phyloP scores from a whole-genome alignment of 2,797 vertebrate species.

The Sebastolobus altivelis region DNA sequence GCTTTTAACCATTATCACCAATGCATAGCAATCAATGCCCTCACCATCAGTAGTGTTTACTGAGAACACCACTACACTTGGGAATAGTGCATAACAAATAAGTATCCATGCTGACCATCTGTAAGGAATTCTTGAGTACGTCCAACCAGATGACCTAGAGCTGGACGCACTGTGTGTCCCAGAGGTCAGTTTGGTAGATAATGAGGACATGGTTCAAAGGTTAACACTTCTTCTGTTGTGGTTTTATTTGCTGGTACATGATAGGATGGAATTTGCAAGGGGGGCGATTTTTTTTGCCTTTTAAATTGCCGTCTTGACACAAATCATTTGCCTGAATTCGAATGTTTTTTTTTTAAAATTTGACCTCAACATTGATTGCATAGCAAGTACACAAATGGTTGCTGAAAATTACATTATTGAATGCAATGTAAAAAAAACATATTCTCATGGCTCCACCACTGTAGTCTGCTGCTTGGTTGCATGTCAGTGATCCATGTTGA shows the following conservation, averaged over 20 bases:
- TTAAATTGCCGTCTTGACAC: neutral
- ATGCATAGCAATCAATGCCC: neutral
- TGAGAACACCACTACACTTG: neutral
- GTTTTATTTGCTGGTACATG: neutral
- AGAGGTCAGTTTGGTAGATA: neutral
- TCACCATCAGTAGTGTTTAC: neutral
- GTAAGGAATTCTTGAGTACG: neutral
- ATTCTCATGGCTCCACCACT: neutral
- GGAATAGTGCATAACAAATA: neutral
- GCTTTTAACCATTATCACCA: neutral
- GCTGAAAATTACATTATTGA: neutral
- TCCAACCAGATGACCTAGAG: constrained; percentile 2
- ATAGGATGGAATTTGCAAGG: neutral
- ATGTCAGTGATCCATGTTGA: neutral
- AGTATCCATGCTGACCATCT: neutral
- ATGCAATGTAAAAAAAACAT: neutral
- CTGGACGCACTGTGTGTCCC: too few relatives aligned
- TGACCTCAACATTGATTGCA: neutral
- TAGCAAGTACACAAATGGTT: neutral
- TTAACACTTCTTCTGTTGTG: neutral
- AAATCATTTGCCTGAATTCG: neutral
- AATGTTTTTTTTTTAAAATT: neutral
- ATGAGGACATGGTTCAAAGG: neutral
- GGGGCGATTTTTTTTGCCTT: neutral
- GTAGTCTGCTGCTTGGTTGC: neutral